Percentiles rank a stretch among this genome's conserved stretches.
These are phyloP conservation scores for Semnornis frantzii DNA, from an alignment of 2,113 vertebrate species.

Conservation along the genomic window DNA sequence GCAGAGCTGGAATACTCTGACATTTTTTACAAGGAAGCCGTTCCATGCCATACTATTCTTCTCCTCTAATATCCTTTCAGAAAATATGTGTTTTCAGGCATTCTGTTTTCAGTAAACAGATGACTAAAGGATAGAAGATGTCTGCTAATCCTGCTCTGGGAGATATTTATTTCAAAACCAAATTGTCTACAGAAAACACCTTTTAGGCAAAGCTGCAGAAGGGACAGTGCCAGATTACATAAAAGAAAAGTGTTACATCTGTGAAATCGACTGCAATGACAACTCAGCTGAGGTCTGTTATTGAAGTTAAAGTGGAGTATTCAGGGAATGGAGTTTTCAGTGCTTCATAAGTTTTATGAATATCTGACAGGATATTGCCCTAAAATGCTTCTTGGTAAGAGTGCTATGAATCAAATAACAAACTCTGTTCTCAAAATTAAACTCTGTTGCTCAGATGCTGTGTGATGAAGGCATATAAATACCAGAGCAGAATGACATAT, in stretches of 20 bases:
- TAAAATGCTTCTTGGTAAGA: not conserved
- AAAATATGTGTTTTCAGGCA: not conserved
- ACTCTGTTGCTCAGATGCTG: not conserved
- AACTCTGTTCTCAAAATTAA: not conserved
- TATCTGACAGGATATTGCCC: not conserved
- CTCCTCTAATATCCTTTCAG: not conserved
- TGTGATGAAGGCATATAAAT: not conserved
- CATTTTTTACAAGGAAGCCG: not conserved
- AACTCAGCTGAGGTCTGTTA: not conserved
- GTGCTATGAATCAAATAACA: not conserved
- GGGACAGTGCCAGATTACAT: not conserved
- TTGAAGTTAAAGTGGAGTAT: not conserved
- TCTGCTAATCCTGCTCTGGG: not conserved
- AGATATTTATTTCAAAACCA: not conserved
- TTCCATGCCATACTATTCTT: not conserved
- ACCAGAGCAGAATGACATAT: not conserved
- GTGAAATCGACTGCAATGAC: not conserved
- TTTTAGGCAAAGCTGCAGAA: not conserved
- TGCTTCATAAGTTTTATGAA: not conserved
- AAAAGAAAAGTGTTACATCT: not conserved
- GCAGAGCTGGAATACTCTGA: not conserved
- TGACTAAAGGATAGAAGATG: not conserved
- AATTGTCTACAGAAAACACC: not conserved
- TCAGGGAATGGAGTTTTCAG: not conserved
- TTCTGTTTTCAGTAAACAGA: not conserved